phyloP scores from a whole-genome alignment of 1,140 invertebrate genomes.

The Macrostomum lignano region DNA sequence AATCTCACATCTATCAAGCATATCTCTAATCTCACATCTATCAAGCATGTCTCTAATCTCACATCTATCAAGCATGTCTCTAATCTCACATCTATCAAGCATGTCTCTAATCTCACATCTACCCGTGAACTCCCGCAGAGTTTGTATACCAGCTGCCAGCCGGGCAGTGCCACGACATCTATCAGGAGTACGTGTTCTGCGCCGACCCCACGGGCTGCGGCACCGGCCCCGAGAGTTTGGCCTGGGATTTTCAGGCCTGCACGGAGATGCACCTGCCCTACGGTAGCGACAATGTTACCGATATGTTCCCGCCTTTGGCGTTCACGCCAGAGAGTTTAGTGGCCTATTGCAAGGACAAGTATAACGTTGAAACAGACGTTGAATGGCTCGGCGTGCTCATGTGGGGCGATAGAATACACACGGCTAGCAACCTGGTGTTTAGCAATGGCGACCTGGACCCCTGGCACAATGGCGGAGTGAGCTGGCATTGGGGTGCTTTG shows the following conservation, averaged over 20 bases:
- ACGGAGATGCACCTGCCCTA: constrained; percentile 14
- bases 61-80: too few species aligned
- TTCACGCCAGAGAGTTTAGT: constrained; percentile 13
- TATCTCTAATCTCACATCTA: too few species aligned
- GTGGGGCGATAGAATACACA: constrained; percentile 11
- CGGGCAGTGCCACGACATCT: constrained; percentile 22
- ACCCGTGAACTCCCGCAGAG: too few species aligned
- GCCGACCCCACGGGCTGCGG: constrained; percentile 27
- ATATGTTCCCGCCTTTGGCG: constrained; percentile 20
- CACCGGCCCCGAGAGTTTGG: constrained; percentile 13
- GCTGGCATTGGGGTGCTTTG: too few species aligned
- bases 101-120: too few species aligned
- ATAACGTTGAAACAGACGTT: constrained; percentile 12
- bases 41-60: too few species aligned
- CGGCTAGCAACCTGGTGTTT: constrained; percentile 16
- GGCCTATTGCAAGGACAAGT: constrained; percentile 14
- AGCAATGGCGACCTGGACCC: constrained; percentile 20
- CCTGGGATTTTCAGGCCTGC: constrained; percentile 25
- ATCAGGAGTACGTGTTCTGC: constrained; percentile 18
- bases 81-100: too few species aligned
- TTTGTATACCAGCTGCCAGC: too few species aligned
- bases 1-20: too few species aligned
- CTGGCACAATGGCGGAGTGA: constrained; percentile 17
- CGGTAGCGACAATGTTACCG: constrained; percentile 14
- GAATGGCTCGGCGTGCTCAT: constrained; percentile 12